Base-by-base conservation (phyloP, 2,113 vertebrate genomes). In the Mionectes macconnelli region DNA sequence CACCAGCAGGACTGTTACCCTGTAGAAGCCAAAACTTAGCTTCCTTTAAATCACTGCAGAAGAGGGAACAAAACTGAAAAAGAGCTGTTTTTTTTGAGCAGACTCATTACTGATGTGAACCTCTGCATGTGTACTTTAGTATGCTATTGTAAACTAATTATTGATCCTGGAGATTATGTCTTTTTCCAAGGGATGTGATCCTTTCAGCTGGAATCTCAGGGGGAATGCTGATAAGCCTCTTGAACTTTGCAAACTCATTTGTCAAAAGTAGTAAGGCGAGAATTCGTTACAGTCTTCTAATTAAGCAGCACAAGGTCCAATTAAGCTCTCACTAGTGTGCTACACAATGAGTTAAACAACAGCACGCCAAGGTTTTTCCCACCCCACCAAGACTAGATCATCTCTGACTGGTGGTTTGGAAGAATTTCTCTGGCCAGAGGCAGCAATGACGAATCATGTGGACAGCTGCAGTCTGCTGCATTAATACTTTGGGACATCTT, bases 161-260 rank as follows among this genome's bases (percentile, higher is more conserved):
- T 30, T 24, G 0, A 4, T 19, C 63, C 72, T 56, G 68, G 45
- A 80, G 50, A 53, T 56, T 15, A 59, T 42, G 23, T 14, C 50
- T 3, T 9, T 55, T 84, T 64, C 66, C 62, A 81, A 89, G 49
- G 86, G 69, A 89, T 53, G 20, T 74, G 30, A n/a, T 72, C 35
- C 50, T 73, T 92, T 52, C 49, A 75, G 80, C 69, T 82, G 62
- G 44, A 64, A 68, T 52, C 73, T 72, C 59, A 9, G 17, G 6
- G 79, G 86, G 93, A 93, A 90, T 89, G 53, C 90, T 82, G 83
- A 94, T 76, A 62, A 96, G 57, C 86, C 86, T 90, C 93, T 84
- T 57, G 52, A 93, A 96, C 89, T 94, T 90, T 81, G 72, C 88
- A 96, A 85, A 96, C 68, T 72, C 69, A 75, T 90, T 94, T 39